phyloP scores from a whole-genome alignment of 2,888 invertebrate species.

The Lithophane ornitopus region DNA sequence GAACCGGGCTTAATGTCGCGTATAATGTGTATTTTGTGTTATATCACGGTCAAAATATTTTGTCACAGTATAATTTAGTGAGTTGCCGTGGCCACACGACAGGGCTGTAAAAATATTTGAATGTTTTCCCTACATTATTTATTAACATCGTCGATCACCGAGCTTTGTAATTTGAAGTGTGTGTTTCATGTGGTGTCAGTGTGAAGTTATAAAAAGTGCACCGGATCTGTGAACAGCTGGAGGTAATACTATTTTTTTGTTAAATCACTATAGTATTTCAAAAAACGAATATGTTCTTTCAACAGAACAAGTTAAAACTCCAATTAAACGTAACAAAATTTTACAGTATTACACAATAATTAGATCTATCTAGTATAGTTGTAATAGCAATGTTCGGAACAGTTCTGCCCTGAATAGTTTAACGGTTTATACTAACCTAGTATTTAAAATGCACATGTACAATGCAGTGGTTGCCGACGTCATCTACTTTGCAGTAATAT shows the following conservation, averaged over 20 bases:
- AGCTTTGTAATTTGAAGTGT: constrained; percentile 25
- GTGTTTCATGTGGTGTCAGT: constrained; percentile 27
- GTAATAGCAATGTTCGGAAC: constrained; percentile 62
- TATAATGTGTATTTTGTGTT: constrained; percentile 63
- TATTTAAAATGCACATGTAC: constrained; percentile 89
- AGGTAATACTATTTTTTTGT: too few species aligned
- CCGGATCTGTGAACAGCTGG: constrained; percentile 13
- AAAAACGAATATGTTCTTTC: background rate
- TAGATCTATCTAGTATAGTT: constrained; percentile 44
- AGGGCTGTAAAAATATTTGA: constrained; percentile 57
- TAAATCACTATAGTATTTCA: background rate
- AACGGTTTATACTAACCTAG: constrained; percentile 83
- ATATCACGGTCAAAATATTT: constrained; percentile 71
- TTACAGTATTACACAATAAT: constrained; percentile 29
- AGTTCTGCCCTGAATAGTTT: constrained; percentile 82
- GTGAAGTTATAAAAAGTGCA: constrained; percentile 31
- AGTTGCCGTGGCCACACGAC: constrained; percentile 79
- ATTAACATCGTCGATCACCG: constrained; percentile 29
- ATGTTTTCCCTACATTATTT: constrained; percentile 35
- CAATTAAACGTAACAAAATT: background rate
- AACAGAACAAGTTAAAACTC: background rate
- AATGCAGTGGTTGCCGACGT: constrained; percentile 89
- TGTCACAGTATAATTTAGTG: constrained; percentile 80
- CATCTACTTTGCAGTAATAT: constrained; percentile 90
- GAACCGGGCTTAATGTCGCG: constrained; percentile 65